Evolutionary conservation across 1,140 invertebrate species (phyloP).

Genomic region (Brachionus plicatilis): DNA sequence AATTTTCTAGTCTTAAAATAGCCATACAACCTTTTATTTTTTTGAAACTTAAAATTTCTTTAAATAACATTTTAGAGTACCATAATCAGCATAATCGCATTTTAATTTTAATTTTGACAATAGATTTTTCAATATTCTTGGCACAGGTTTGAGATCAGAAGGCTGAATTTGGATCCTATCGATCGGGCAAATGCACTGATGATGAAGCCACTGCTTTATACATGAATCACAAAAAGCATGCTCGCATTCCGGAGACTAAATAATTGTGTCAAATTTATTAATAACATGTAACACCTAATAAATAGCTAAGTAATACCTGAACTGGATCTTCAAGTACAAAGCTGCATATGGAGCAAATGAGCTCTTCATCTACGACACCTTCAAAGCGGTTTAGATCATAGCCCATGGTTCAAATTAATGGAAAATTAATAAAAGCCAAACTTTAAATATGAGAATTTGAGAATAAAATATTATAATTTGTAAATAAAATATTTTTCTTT

Average conservation of each 20-base stretch:
- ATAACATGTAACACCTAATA: background rate
- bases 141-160: conserved; percentile 12
- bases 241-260: conserved; percentile 15
- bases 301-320: background rate
- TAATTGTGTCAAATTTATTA: background rate
- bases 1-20: conserved; percentile 76
- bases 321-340: conserved; percentile 23
- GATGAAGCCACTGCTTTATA: conserved; percentile 18
- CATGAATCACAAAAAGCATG: conserved; percentile 29
- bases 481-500: background rate
- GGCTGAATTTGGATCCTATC: conserved; percentile 22
- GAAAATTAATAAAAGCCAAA: background rate
- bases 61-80: background rate
- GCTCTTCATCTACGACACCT: conserved; percentile 19
- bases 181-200: conserved; percentile 3
- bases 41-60: background rate
- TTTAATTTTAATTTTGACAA: background rate
- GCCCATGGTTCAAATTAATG: background rate
- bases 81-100: conserved; percentile 1
- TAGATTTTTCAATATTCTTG: conserved; percentile 30
- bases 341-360: conserved; percentile 12
- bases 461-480: background rate
- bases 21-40: conserved; percentile 66
- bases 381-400: conserved; percentile 22
- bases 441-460: background rate